These are phyloP conservation scores for Saccopteryx bilineata DNA, from an alignment of 2,113 vertebrate genomes.

Conservation along the genomic window DNA sequence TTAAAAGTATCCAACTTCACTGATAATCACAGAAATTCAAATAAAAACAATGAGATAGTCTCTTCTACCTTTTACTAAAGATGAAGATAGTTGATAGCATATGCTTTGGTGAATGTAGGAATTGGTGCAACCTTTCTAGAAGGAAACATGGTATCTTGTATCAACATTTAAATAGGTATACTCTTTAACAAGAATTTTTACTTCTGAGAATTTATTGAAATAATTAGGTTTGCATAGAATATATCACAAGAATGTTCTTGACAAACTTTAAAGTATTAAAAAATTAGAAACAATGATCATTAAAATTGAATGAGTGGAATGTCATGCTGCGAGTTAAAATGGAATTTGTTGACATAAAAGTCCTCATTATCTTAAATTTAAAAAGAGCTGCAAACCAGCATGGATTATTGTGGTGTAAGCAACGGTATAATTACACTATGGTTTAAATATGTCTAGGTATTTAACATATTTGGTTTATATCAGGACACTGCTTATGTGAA, in stretches of 20 bases:
- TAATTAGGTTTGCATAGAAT: neutral
- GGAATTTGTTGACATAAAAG: neutral
- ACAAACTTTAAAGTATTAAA: neutral
- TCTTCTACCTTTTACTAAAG: neutral
- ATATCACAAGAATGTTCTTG: neutral
- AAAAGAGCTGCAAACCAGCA: neutral
- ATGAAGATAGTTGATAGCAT: neutral
- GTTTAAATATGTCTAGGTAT: neutral
- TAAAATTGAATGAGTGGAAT: neutral
- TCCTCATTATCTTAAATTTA: constrained; percentile 4
- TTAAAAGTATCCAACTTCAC: neutral
- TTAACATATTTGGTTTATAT: neutral
- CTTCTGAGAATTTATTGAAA: neutral
- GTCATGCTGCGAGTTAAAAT: neutral
- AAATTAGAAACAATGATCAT: neutral
- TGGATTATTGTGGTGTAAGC: neutral
- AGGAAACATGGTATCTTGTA: neutral
- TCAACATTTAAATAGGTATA: neutral
- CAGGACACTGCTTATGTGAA: neutral
- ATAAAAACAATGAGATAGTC: neutral
- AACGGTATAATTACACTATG: neutral
- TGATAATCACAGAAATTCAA: neutral
- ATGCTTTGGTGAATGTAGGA: neutral
- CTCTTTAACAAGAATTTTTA: neutral
- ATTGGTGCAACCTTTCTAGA: neutral